Base-by-base conservation (phyloP, 2,888 invertebrate species). In the Drosophila heteroneura region DNA sequence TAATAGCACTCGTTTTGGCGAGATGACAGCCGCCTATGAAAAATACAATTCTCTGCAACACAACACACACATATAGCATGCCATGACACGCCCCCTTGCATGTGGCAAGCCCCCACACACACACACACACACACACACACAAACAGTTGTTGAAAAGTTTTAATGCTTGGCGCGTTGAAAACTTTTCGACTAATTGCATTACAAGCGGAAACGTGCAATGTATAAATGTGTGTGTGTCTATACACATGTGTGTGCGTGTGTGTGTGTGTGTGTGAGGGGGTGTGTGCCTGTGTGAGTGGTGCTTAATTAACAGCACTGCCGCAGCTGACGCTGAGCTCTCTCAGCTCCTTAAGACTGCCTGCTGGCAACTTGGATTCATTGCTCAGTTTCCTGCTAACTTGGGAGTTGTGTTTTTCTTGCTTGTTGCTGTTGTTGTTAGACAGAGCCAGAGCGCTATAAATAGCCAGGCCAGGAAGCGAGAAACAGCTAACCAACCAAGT, bases 171-270 rank as follows among this genome's bases (percentile, higher is more conserved):
- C 72, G 65, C 83, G 76, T 71, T 80, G 67, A 86, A 81, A 86
- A 90, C 77, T 90, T 90, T 88, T 81, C 85, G 83, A 85, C 86
- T 89, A 87, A 87, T 87, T 87, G 86, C 86, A 87, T 87, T 87
- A 87, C 86, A 87, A 86, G 83, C 85, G 86, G 85, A 87, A 87
- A 83, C 85, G 85, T 88, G 88, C 83, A 68, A 67, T 70, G 66
- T 76, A 78, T 64, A 59, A 49, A 63, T 16, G 33, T 49, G 32
- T 53, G 44, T 51, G 19, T 37, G 35, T 35, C 35, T 35, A 35
- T 35, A 63, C 56, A 59, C 44, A 70, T 39, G 37, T 49, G 41
- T 37, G n/a, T 41, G 26, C 51, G 57, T 47, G 72, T 79, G 74
- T 79, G 70, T 64, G 62, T 49, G 37, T 22, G 49, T 35, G 33